These are phyloP conservation scores for Psophia crepitans DNA, from an alignment of 2,113 vertebrate species.

Conservation along the genomic window DNA sequence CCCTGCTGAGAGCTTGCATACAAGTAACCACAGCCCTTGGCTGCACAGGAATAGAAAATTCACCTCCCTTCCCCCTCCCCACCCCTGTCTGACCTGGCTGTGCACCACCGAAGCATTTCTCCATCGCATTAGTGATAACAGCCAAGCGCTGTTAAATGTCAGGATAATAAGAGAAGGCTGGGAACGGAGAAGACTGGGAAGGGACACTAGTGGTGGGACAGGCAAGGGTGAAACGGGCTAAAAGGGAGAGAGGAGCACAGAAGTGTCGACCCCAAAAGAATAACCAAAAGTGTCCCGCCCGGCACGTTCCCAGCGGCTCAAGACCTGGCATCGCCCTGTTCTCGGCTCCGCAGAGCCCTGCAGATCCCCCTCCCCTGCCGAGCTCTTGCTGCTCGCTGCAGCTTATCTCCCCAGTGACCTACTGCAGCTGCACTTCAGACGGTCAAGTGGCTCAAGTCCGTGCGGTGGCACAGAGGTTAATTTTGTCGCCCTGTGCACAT, in stretches of 20 bases:
- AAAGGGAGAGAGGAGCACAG: background rate
- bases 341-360: background rate
- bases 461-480: background rate
- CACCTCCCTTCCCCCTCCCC: background rate
- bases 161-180: background rate
- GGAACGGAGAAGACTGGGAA: background rate
- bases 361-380: background rate
- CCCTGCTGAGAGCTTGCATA: background rate
- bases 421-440: background rate
- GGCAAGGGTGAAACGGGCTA: background rate
- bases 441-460: background rate
- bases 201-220: background rate
- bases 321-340: background rate
- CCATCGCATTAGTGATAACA: background rate
- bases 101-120: background rate
- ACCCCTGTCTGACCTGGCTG: background rate
- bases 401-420: background rate
- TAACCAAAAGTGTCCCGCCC: background rate
- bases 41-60: rapidly evolving
- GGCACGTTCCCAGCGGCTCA: rapidly evolving
- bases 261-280: background rate
- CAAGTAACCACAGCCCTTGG: background rate
- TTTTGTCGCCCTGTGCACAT: background rate
- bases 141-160: background rate
- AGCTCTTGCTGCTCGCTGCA: background rate